Conservation (phyloP, 2,113 vertebrate genomes). For the Pontoporia blainvillei region DNA sequence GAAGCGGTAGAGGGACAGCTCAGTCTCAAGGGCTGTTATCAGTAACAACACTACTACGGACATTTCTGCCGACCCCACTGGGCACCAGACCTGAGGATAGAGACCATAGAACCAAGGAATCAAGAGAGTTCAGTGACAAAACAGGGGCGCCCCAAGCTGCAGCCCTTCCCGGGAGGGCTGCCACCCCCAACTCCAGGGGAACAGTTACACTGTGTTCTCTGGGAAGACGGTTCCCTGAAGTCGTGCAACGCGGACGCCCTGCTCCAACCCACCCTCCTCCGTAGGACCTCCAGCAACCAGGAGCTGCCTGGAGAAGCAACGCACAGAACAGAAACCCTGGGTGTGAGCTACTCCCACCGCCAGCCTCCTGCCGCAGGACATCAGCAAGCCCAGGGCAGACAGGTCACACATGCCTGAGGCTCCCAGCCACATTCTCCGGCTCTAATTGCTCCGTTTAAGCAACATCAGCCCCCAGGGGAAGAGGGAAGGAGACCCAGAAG, state of each 20-base stretch:
- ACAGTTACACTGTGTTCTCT: neutral
- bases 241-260: no score
- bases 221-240: neutral
- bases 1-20: neutral
- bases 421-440: neutral
- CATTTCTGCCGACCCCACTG: neutral
- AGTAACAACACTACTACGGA: neutral
- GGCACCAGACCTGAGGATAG: neutral
- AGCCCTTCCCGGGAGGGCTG: neutral
- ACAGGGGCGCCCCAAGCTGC: neutral
- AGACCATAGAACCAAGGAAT: neutral
- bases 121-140: neutral
- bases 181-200: no score
- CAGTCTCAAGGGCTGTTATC: neutral
- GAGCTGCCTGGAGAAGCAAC: neutral
- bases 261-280: neutral
- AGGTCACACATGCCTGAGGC: neutral
- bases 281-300: neutral
- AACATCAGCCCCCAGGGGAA: slow-evolving; percentile 6
- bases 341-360: neutral
- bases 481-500: neutral
- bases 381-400: neutral
- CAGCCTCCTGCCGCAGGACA: neutral
- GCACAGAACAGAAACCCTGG: neutral
- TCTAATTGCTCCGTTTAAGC: slow-evolving; percentile 47